Evolutionary conservation across 2,113 vertebrate species (phyloP), one percentile per base, ranked within the genome.

Genomic region (Cisticola juncidis): DNA sequence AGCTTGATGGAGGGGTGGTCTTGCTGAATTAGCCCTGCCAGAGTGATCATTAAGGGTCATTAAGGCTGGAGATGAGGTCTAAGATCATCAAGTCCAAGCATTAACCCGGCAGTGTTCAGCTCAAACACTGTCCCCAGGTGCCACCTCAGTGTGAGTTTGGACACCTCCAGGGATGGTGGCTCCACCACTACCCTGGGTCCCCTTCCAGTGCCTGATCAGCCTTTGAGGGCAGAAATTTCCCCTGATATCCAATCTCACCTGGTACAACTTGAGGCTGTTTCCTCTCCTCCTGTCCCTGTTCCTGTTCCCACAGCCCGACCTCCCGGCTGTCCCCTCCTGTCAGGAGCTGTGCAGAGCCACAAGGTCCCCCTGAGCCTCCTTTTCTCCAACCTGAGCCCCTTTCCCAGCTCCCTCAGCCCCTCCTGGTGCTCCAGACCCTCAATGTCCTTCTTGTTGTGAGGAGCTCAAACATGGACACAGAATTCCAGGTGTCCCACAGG

Each of bases 211-310:
- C 38, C 53, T 68, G 60, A n/a, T 2, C 28, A 68, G 1, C 5
- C 3, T 31, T 81, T 12, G 5, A 40, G 53, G 3, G 24, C 4
- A 31, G 29, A 47, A 74, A 35, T 22, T 29, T n/a, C 18, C 78
- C 24, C 38, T 1, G 0, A 47, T 29, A 12, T 53, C 36, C 28
- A 29, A 26, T 1, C 68, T 58, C 33, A 0, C 23, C 28, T 74
- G 38, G 45, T 1, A 0, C 44, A 20, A 1, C 9, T 0, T 28
- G 40, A 62, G 40, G 48, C 29, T 0, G 0, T 38, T 66, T 3
- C 45, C 24, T 74, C 53, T 81, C 0, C 2, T 81, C 51, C 51
- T 73, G 23, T 79, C 40, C 16, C 74, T 54, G 44, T 51, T 65
- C 22, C 33, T 29, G 19, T n/a, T n/a, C n/a, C n/a, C 51, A 88